Evolutionary conservation across 2,113 vertebrate species (phyloP), one percentile per base, ranked within the genome.

Genomic region (Bothrops jararaca): DNA sequence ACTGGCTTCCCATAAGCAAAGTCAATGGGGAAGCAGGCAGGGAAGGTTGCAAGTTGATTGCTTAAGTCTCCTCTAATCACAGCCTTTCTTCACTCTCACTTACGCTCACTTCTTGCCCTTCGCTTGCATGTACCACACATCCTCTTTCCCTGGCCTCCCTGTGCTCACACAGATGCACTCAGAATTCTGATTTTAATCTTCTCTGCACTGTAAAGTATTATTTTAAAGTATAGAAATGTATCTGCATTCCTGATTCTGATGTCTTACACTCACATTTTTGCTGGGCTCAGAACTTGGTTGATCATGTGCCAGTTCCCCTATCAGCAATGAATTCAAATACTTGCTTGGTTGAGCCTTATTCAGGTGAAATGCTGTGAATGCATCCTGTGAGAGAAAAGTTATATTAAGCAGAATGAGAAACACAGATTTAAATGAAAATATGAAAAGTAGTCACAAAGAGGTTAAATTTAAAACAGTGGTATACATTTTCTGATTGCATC

Each of bases 251-350:
- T 39, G 23, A 34, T 24, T 53, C 34, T 56, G 85, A 13, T 6
- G 53, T 91, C 91, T 48, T 56, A 23, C n/a, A 96, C 98, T 98
- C 94, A 98, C 98, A 18, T 98, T 98, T 95, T 98, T 98, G 88
- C 92, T 96, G 94, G 97, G 97, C 92, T 98, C 98, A 26, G 95
- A 15, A 85, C 96, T 98, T 94, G 97, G 97, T 86, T 98, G 96
- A 64, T 97, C 98, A 0, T 97, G 97, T 89, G 97, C 97, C 94
- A 98, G 97, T 92, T 98, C 98, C 53, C 98, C 98, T 1, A 98
- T 97, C 96, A 97, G 95, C 29, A 98, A 96, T 0, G 97, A 86
- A 64, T 95, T 97, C 97, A 98, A 96, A 86, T 98, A 97, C 93
- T 98, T 98, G 86, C 88, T 96, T 92, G 98, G 98, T 90, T 98